Evolutionary conservation across 1,140 invertebrate genomes (phyloP).

Genomic region (Aphaenogaster rudis): DNA sequence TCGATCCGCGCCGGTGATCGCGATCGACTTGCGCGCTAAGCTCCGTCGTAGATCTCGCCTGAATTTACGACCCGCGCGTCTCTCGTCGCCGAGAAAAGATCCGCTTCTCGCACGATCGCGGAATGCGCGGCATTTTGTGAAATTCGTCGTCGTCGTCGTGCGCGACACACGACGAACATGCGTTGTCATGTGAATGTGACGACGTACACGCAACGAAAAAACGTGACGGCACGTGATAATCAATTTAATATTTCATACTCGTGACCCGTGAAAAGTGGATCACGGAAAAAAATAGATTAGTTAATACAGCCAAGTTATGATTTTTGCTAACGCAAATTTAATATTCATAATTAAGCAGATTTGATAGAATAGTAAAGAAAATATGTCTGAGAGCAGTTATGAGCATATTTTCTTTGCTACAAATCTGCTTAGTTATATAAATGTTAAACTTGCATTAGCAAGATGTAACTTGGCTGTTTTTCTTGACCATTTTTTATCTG

Average conservation of each 20-base stretch:
- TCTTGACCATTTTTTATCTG: no score
- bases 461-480: no score
- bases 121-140: slow-evolving; percentile 48
- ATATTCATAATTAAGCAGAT: no score
- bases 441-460: no score
- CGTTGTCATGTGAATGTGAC: background rate
- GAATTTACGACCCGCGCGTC: slow-evolving; percentile 42
- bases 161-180: background rate
- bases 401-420: no score
- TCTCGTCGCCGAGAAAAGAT: background rate
- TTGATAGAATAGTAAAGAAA: no score
- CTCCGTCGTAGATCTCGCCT: slow-evolving; percentile 39
- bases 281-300: no score
- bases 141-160: slow-evolving; percentile 37
- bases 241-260: background rate
- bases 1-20: slow-evolving; percentile 26
- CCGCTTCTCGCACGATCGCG: background rate
- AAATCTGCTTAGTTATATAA: no score
- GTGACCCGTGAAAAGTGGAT: background rate
- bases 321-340: no score
- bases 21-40: slow-evolving; percentile 15
- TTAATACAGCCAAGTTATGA: no score
- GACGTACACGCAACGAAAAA: slow-evolving; percentile 29
- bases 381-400: no score
- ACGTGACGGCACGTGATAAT: slow-evolving; percentile 54